Conservation (phyloP, 2,797 vertebrate genomes). For the Linurgus olivaceus region DNA sequence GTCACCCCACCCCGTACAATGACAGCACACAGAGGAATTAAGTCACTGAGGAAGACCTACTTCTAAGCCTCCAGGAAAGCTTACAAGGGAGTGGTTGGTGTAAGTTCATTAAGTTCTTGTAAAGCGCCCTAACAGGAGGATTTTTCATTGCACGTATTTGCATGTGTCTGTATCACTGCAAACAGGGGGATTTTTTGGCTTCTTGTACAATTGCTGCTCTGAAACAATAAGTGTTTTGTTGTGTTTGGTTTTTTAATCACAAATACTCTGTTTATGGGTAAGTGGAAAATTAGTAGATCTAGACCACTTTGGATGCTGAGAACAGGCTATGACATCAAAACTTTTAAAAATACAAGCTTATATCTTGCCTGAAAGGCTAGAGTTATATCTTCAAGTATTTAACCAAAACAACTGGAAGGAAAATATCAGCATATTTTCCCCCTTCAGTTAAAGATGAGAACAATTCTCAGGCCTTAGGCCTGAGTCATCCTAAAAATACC, state of each 20-base stretch:
- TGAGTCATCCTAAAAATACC: slow-evolving; percentile 46
- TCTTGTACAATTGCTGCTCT: neutral
- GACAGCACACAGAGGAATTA: neutral
- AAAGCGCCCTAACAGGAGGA: neutral
- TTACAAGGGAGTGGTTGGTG: neutral
- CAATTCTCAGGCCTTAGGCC: neutral
- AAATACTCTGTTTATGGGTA: neutral
- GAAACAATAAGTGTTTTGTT: neutral
- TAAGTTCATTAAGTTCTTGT: neutral
- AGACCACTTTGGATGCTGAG: neutral
- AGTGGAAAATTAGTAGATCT: neutral
- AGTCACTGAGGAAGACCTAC: neutral
- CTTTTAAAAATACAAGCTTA: neutral
- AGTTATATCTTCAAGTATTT: neutral
- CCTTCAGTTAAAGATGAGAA: neutral
- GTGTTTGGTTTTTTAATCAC: neutral
- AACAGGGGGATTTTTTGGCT: neutral
- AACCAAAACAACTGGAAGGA: slow-evolving; percentile 6
- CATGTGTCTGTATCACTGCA: neutral
- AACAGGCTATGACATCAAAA: neutral
- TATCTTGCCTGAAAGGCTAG: neutral
- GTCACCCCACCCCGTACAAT: accelerated
- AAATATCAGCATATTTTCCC: neutral
- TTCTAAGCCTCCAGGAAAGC: neutral
- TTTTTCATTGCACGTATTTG: neutral